Conservation (phyloP, 2,113 vertebrate species). For the Daphoenositta chrysoptera region DNA sequence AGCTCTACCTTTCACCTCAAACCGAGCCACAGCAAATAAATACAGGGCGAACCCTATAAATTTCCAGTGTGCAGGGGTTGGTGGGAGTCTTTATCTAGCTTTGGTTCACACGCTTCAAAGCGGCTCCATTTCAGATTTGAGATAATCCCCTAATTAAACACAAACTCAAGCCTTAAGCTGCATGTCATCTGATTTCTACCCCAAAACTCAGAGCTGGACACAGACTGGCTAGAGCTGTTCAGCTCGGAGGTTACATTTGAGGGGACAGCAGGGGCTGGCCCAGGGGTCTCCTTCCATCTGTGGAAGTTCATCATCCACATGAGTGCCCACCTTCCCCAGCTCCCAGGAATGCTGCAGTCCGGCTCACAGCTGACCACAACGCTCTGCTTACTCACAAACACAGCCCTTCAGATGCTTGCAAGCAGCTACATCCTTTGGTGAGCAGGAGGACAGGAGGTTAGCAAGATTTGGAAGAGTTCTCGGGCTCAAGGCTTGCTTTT, state of each 20-base stretch:
- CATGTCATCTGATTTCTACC: slow-evolving; percentile 38
- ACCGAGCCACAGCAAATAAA: slow-evolving; percentile 24
- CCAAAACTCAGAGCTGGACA: slow-evolving; percentile 28
- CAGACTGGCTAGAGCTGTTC: neutral
- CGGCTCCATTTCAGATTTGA: slow-evolving; percentile 31
- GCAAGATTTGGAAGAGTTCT: neutral
- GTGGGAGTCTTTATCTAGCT: slow-evolving; percentile 29
- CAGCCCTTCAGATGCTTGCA: neutral
- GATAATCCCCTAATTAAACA: slow-evolving; percentile 63
- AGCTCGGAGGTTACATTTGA: neutral
- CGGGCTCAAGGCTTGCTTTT: neutral
- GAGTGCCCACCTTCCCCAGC: slow-evolving; percentile 18
- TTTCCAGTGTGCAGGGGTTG: slow-evolving; percentile 10
- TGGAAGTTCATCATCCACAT: neutral
- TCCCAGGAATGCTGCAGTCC: neutral
- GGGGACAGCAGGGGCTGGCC: neutral
- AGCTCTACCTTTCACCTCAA: slow-evolving; percentile 6
- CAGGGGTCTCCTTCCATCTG: neutral
- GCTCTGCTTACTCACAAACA: neutral
- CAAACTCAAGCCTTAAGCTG: slow-evolving; percentile 8
- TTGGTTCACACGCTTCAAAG: slow-evolving; percentile 56
- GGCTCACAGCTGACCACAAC: neutral
- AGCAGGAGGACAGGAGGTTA: neutral
- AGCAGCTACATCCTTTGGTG: neutral
- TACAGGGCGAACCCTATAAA: neutral